Evolutionary conservation across 2,113 vertebrate genomes (phyloP).

Genomic region (Dicrurus megarhynchus): DNA sequence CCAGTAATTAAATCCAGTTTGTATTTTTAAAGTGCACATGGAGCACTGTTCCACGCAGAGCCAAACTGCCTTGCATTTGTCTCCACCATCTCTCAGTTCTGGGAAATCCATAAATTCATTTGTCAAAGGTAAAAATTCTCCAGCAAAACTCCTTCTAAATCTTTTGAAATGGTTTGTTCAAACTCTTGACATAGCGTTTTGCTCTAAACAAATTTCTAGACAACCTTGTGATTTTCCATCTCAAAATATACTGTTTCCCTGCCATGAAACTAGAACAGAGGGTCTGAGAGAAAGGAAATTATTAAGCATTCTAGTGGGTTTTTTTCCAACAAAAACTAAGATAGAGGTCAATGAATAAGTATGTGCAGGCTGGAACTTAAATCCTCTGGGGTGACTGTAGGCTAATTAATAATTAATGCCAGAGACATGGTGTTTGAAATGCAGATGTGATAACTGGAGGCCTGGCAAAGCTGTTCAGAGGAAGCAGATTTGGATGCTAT

Average conservation of each 20-base stretch:
- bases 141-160: constrained; percentile 27
- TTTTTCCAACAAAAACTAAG: constrained; percentile 77
- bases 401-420: constrained; percentile 99
- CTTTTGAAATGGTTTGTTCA: constrained; percentile 35
- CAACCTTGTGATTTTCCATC: constrained; percentile 56
- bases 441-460: constrained; percentile 97
- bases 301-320: constrained; percentile 78
- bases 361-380: constrained; percentile 87
- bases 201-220: constrained; percentile 68
- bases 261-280: constrained; percentile 69
- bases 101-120: constrained; percentile 44
- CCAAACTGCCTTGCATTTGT: not conserved
- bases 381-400: constrained; percentile 96
- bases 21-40: not conserved
- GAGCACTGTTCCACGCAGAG: not conserved
- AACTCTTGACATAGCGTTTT: constrained; percentile 60
- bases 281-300: constrained; percentile 78
- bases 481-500: constrained; percentile 84
- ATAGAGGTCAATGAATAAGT: constrained; percentile 91
- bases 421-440: constrained; percentile 98
- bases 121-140: constrained; percentile 56
- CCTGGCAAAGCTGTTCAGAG: constrained; percentile 91
- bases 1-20: constrained; percentile 31
- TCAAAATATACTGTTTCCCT: constrained; percentile 65
- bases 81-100: not conserved